These are phyloP conservation scores for Acomys russatus DNA, from an alignment of 2,797 vertebrate species.

Conservation along the genomic window DNA sequence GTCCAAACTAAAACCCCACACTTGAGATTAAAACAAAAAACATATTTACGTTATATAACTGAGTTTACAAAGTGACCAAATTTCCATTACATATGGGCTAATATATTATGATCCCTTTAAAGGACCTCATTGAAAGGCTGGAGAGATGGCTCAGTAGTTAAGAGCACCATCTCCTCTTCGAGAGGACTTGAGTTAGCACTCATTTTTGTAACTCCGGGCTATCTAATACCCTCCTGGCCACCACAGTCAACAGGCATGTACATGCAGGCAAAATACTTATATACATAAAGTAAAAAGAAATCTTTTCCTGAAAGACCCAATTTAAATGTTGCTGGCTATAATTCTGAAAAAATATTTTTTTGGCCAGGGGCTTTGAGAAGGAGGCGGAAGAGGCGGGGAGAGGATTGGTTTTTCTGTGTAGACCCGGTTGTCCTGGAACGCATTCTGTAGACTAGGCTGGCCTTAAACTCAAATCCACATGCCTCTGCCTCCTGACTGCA, in stretches of 20 bases:
- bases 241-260: neutral
- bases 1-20: no score
- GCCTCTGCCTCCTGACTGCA: neutral
- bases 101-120: conserved; percentile 33
- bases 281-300: neutral
- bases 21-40: no score
- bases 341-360: neutral
- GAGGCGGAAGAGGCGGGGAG: no score
- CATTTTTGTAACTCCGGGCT: neutral
- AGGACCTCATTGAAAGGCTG: neutral
- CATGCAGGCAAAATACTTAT: neutral
- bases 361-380: no score
- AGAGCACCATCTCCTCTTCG: neutral
- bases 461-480: neutral
- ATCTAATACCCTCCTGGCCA: neutral
- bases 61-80: no score
- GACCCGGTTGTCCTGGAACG: neutral
- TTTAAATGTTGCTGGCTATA: conserved; percentile 1
- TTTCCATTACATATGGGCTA: neutral
- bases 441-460: neutral
- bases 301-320: conserved; percentile 9
- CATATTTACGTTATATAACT: no score
- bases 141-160: neutral
- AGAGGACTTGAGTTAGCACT: neutral
- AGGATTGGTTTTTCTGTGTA: neutral